Conservation (phyloP, 2,113 vertebrate genomes). For the Phainopepla nitens region DNA sequence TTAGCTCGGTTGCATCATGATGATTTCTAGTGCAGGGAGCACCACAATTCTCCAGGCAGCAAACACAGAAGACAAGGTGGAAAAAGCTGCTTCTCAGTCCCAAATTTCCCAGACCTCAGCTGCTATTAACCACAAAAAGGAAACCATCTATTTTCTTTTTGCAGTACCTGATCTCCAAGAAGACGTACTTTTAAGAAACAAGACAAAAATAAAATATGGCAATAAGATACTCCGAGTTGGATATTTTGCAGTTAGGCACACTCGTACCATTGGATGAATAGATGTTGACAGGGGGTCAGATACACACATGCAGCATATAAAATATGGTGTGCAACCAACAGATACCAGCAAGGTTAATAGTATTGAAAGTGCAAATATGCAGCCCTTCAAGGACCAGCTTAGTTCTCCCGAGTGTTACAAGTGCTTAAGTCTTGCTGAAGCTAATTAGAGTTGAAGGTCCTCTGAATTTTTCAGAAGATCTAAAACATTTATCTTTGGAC, state of each 20-base stretch:
- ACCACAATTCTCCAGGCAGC: background rate
- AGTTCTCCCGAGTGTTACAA: background rate
- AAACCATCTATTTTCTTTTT: background rate
- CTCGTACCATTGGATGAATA: background rate
- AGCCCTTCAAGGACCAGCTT: background rate
- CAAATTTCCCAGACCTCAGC: background rate
- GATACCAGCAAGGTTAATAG: background rate
- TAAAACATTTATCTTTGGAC: background rate
- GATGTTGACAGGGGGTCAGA: background rate
- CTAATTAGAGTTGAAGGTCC: background rate
- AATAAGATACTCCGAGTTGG: background rate
- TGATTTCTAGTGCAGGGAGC: background rate
- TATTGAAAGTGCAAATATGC: background rate
- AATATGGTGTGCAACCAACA: background rate
- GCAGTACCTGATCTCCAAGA: background rate
- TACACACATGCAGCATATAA: background rate
- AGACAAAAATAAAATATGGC: background rate
- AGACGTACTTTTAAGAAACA: background rate
- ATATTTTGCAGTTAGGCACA: background rate
- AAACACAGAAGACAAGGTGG: background rate
- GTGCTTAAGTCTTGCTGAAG: background rate
- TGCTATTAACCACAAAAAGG: background rate
- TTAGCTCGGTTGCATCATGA: background rate
- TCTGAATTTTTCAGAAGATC: constrained; percentile 26
- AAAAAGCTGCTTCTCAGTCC: background rate